Percentiles rank a stretch among this genome's conserved stretches.
Conservation (phyloP, 92 coral and sea anemone species). For the Umimayanthus kanabou region DNA sequence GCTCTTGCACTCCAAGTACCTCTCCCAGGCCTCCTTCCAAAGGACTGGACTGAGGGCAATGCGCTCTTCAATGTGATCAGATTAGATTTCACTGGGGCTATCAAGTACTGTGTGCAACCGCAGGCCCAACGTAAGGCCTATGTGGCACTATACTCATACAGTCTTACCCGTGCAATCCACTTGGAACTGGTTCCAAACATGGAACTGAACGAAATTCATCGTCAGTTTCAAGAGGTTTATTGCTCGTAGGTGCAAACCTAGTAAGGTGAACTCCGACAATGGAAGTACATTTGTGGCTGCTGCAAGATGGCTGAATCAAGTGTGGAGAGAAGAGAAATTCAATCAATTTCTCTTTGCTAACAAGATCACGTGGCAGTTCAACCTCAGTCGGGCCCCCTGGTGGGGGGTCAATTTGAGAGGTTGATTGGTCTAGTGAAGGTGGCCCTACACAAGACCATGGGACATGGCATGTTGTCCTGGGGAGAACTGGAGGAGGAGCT, state of each 20-base stretch:
- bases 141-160: background rate
- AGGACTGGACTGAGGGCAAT: slow-evolving; percentile 15
- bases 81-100: background rate
- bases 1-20: background rate
- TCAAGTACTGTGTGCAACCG: background rate
- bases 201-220: slow-evolving; percentile 1
- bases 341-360: no score
- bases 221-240: background rate
- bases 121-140: background rate
- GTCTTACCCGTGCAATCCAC: background rate
- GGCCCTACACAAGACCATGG: no score
- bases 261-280: no score
- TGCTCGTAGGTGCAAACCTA: background rate
- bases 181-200: slow-evolving; percentile 3
- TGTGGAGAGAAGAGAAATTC: no score
- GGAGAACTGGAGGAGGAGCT: no score
- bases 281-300: no score
- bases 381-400: no score
- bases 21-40: slow-evolving; percentile 3
- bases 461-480: no score
- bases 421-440: no score
- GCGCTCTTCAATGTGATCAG: background rate
- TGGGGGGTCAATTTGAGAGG: no score
- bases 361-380: no score
- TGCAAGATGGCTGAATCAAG: no score